Conservation (phyloP, 1,140 invertebrate genomes). For the Rhagoletis zephyria region DNA sequence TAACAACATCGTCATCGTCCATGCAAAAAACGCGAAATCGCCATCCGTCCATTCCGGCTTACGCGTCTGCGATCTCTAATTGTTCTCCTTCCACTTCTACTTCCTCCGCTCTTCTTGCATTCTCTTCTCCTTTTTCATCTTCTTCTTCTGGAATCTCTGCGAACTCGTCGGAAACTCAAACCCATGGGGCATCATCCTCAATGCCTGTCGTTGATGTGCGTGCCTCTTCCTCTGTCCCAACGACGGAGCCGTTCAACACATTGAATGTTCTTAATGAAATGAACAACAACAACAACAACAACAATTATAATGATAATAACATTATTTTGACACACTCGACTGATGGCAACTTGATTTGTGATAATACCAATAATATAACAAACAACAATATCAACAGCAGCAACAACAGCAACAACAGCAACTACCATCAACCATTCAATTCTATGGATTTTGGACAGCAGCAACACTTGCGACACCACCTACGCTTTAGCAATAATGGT, state of each 20-base stretch:
- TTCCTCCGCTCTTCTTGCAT: not conserved
- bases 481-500: conserved; percentile 56
- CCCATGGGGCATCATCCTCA: not conserved
- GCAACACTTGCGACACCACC: conserved; percentile 42
- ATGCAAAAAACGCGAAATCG: not conserved
- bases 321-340: not conserved
- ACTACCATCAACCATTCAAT: conserved; percentile 58
- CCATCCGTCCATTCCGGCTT: not conserved
- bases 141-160: not conserved
- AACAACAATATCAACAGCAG: conserved; percentile 47
- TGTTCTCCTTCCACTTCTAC: conserved; percentile 7
- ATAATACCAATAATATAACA: conserved; percentile 18
- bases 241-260: not conserved
- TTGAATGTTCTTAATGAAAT: conserved; percentile 4
- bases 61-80: not conserved
- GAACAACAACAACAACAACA: too few species aligned
- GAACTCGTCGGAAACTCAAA: not conserved
- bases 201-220: not conserved
- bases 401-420: conserved; percentile 57
- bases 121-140: not conserved
- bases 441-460: conserved; percentile 30
- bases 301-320: conserved; percentile 49
- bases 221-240: not conserved
- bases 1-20: conserved; percentile 12
- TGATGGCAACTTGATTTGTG: conserved; percentile 20